A percentile compares a stretch with the other conserved stretches of the same genome.
phyloP scores from a whole-genome alignment of 35 echinoderm and acorn worm genomes.

The Ophioderma brevispina region DNA sequence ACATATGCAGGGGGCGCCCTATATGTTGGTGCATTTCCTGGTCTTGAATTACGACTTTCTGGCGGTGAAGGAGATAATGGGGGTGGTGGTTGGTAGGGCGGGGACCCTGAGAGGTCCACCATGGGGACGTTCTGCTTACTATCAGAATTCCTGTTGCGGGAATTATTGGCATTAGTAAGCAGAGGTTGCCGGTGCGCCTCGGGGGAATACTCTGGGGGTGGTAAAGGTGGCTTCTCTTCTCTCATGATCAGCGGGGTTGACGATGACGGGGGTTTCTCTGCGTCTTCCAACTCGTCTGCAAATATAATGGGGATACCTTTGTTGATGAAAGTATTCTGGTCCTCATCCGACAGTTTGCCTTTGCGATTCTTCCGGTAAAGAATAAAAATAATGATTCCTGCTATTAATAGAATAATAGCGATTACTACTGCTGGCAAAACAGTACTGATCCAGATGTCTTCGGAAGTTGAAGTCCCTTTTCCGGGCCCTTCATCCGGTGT shows the following conservation, averaged over 20 bases:
- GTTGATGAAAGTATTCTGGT: constrained; percentile 96
- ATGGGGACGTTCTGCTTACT: constrained; percentile 79
- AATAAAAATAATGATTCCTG: constrained; percentile 84
- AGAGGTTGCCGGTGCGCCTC: constrained; percentile 73
- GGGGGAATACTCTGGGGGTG: constrained; percentile 80
- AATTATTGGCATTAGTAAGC: constrained; percentile 58
- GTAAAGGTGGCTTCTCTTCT: constrained; percentile 90
- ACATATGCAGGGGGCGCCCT: constrained; percentile 93
- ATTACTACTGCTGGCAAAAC: constrained; percentile 86
- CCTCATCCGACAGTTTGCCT: constrained; percentile 97
- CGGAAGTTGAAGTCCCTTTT: neutral
- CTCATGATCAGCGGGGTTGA: constrained; percentile 86
- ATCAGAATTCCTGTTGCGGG: neutral
- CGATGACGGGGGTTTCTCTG: constrained; percentile 89
- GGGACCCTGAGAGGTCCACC: constrained; percentile 80
- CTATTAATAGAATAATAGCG: constrained; percentile 75
- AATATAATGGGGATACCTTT: constrained; percentile 99
- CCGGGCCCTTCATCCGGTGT: constrained; percentile 29
- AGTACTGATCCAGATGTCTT: constrained; percentile 75
- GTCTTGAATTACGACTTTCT: constrained; percentile 75
- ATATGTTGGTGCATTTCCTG: constrained; percentile 80
- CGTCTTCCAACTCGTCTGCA: constrained; percentile 88
- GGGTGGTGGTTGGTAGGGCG: constrained; percentile 80
- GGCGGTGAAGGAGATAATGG: constrained; percentile 72
- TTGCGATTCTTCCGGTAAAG: constrained; percentile 92